phyloP scores from a whole-genome alignment of 2,797 vertebrate species.

The Nannoperca obscura region DNA sequence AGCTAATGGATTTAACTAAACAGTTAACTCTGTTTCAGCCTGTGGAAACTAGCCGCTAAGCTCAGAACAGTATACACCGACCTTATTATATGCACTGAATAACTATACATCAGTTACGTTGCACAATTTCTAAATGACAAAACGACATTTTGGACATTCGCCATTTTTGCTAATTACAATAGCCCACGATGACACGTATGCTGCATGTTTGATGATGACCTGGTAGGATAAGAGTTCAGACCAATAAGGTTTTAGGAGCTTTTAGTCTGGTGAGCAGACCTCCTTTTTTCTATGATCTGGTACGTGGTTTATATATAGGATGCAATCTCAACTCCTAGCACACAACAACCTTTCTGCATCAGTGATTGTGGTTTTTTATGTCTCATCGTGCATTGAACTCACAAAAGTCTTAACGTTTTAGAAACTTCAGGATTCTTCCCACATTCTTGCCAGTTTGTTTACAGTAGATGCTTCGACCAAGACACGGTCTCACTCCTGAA shows the following conservation, averaged over 20 bases:
- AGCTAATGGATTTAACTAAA: slow-evolving; percentile 41
- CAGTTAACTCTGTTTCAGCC: slow-evolving; percentile 29
- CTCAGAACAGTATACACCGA: neutral
- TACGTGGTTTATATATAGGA: neutral
- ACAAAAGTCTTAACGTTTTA: neutral
- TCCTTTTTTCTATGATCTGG: neutral
- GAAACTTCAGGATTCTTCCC: slow-evolving; percentile 7
- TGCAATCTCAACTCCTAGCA: neutral
- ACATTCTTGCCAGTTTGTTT: neutral
- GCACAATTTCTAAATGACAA: neutral
- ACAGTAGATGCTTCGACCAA: neutral
- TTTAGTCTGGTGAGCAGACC: neutral
- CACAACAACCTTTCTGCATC: neutral
- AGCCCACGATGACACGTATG: neutral
- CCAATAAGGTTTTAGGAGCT: neutral
- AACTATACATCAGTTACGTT: neutral
- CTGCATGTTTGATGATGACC: neutral
- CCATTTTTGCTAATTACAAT: neutral
- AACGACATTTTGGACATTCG: slow-evolving; percentile 5
- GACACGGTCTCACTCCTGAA: neutral
- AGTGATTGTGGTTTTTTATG: neutral
- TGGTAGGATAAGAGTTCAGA: neutral
- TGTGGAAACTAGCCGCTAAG: slow-evolving; percentile 4
- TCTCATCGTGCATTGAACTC: neutral
- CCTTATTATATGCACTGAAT: slow-evolving; percentile 22